Base-by-base conservation (phyloP, 2,888 invertebrate species). In the Lasioglossum malachurum region DNA sequence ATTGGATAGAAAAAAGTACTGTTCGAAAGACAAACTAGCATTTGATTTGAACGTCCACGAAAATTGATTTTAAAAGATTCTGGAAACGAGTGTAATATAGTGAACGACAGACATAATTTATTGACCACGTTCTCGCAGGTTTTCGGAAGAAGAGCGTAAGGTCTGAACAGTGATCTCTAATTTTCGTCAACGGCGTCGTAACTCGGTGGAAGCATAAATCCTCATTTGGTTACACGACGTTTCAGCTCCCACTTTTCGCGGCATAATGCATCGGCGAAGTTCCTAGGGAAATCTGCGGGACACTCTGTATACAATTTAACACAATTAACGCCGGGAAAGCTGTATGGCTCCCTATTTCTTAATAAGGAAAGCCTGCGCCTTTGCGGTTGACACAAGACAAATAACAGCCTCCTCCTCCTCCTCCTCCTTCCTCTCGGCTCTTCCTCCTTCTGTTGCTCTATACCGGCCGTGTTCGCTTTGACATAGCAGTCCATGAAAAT, bases 321-420 rank as follows among this genome's bases (percentile, higher is more conserved):
- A 35, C 31, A 67, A 67, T 67, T 67, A 67, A 67, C 67, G 67
- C 35, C 67, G 16, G 60, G 35, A 67, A 67, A 16, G 31, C 35
- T 67, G 31, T 31, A 31, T 16, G 19, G 35, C 67, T 67, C 67
- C 67, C 35, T 35, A 19, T 67, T 67, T 67, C 67, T 67, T 67
- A 31, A 67, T 67, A 67, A 67, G 31, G 67, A 35, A 35, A 35
- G 19, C 19, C 8, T 4, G 67, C 67, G 67, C 31, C 67, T 67
- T 60, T 60, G 60, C 60, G 67, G 35, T 19, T 67, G 67, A 31
- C 67, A 31, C 67, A 35, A 60, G 60, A 60, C 60, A 60, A 60
- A 35, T 67, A 67, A 31, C 67, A 67, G 53, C 23, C 23, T 53
- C 53, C 8, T 8, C 31, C 31, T 31, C 31, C 31, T 31, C 31